Base-by-base conservation (phyloP, 2,797 vertebrate genomes). In the Cheirogaleus major region DNA sequence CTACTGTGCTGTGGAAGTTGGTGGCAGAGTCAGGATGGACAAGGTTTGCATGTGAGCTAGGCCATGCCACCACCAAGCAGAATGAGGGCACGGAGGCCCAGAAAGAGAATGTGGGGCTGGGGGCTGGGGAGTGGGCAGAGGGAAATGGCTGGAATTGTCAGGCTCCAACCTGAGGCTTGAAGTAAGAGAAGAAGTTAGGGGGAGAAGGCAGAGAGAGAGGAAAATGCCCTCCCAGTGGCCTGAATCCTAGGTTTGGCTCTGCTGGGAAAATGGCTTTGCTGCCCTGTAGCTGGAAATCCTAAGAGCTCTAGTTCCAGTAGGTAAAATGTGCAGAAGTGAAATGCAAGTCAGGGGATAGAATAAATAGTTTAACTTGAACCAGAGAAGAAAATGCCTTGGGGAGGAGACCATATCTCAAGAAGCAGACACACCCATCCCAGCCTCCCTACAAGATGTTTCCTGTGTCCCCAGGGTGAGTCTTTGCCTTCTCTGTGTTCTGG, bases 191-290 rank as follows among this genome's bases (percentile, higher is more conserved):
- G 18, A 41, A 27, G 32, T 27, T 52, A 25, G 55, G 22, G n/a
- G 18, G 67, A 67, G 76, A 92, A 89, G 63, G 61, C 89, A 69
- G 82, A 86, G n/a, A 12, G 59, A 20, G 2, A 45, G 75, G 79
- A 22, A 78, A 52, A 45, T 35, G 61, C 83, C 73, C 61, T 80
- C 22, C 48, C 25, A 22, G 10, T 41, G 61, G 8, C 88, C 85
- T 84, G 43, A 48, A 82, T 72, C 96, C 73, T n/a, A 20, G 38
- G 32, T 41, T n/a, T 38, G 67, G 22, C 35, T 93, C 69, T 88
- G 35, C 91, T 86, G 23, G 43, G 89, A 63, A 35, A 79, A 50
- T n/a, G 55, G 27, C 69, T 90, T 61, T 87, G 52, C 75, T 61
- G 48, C 52, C 69, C 79, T 61, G 41, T 41, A 32, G 25, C 87